Evolutionary conservation across 2,888 invertebrate species (phyloP).

Genomic region (Andrena marginata): DNA sequence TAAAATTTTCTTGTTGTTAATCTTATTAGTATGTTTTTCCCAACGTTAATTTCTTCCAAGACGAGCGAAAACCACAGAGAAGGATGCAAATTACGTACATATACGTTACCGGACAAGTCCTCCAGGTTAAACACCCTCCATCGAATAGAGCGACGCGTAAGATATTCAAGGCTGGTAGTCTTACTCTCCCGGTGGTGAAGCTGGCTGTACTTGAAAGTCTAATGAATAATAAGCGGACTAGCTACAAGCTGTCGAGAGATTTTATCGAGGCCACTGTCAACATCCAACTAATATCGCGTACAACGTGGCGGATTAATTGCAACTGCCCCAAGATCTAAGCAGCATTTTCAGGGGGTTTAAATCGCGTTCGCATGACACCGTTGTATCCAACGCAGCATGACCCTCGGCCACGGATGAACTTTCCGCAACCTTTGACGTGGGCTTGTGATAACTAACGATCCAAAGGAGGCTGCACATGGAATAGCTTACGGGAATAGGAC

Average conservation of each 20-base stretch:
- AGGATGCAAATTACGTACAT: conserved; percentile 29
- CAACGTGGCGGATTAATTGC: conserved; percentile 82
- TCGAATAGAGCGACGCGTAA: conserved; percentile 47
- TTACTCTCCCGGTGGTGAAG: conserved; percentile 33
- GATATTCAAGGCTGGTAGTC: conserved; percentile 64
- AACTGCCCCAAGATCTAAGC: conserved; percentile 75
- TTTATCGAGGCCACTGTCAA: conserved; percentile 82
- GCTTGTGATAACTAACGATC: conserved; percentile 36
- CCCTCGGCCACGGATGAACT: conserved; percentile 28
- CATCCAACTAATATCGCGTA: conserved; percentile 83
- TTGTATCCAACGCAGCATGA: conserved; percentile 31
- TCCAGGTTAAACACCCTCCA: conserved; percentile 25
- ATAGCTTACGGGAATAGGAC: conserved; percentile 50
- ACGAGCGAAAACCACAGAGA: neutral
- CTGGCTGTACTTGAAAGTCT: conserved; percentile 76
- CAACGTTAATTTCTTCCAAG: neutral
- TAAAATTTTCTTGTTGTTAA: neutral
- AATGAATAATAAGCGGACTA: conserved; percentile 81
- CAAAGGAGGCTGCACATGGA: conserved; percentile 20
- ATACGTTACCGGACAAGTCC: neutral
- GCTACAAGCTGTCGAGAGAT: conserved; percentile 78
- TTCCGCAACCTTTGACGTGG: conserved; percentile 12
- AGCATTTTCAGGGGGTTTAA: conserved; percentile 75
- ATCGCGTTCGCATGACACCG: conserved; percentile 74
- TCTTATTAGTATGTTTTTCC: neutral